These are phyloP conservation scores for Nycticorax nycticorax DNA, from an alignment of 2,113 vertebrate species.

Conservation along the genomic window DNA sequence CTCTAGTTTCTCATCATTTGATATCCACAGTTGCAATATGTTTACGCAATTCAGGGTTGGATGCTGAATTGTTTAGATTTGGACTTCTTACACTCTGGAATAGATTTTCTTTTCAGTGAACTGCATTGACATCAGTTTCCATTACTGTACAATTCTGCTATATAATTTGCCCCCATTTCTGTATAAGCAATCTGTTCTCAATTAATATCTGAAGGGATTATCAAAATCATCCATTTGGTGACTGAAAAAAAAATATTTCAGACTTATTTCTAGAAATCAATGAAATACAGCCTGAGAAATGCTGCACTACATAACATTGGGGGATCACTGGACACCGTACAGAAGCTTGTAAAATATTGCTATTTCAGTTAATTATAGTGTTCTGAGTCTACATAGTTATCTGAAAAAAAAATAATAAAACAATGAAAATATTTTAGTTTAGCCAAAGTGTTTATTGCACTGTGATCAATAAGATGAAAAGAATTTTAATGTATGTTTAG, in stretches of 20 bases:
- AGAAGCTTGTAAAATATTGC: not conserved
- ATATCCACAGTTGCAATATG: not conserved
- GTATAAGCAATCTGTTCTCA: not conserved
- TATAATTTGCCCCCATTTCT: not conserved
- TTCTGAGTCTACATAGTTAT: not conserved
- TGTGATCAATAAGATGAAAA: not conserved
- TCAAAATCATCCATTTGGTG: not conserved
- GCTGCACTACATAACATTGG: not conserved
- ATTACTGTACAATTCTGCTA: not conserved
- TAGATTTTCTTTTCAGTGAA: not conserved
- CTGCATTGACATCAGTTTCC: not conserved
- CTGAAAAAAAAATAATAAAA: not conserved
- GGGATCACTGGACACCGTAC: not conserved
- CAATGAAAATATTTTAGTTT: not conserved
- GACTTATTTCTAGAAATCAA: not conserved
- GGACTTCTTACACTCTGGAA: not conserved
- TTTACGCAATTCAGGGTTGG: not conserved
- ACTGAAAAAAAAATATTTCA: not conserved
- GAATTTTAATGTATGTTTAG: not conserved
- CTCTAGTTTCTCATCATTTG: not conserved
- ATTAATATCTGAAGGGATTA: not conserved
- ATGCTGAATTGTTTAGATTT: not conserved
- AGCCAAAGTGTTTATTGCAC: not conserved
- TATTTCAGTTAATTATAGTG: constrained; percentile 1
- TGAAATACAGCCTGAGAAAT: not conserved